Conservation (phyloP, 1,140 invertebrate species). For the Marisa cornuarietis region DNA sequence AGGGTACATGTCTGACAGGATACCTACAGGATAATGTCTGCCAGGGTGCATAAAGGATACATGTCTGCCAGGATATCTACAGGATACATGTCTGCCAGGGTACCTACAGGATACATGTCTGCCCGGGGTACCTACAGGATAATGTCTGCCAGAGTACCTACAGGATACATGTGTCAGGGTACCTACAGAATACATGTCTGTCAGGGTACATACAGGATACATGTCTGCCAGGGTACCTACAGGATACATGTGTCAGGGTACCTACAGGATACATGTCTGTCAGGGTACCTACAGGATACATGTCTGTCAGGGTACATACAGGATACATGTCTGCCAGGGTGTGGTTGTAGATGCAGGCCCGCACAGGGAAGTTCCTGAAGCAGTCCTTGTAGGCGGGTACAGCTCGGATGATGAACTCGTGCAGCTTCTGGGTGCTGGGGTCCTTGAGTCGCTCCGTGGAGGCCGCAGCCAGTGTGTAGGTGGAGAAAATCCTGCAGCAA, state of each 20-base stretch:
- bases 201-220: constrained; percentile 8
- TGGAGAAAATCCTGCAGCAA: constrained; percentile 3
- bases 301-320: background rate
- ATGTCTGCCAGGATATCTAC: too few species aligned
- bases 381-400: constrained; percentile 12
- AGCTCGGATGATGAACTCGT: constrained; percentile 7
- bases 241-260: too few species aligned
- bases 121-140: constrained; percentile 12
- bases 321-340: constrained; percentile 13
- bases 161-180: too few species aligned
- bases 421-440: constrained; percentile 14
- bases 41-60: background rate
- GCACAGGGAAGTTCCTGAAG: constrained; percentile 1
- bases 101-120: constrained; percentile 6
- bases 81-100: too few species aligned
- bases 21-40: too few species aligned
- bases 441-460: constrained; percentile 10
- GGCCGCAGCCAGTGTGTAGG: constrained; percentile 4
- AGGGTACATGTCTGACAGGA: too few species aligned
- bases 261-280: too few species aligned
- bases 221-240: too few species aligned
- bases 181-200: background rate
- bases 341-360: constrained; percentile 13
- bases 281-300: too few species aligned
- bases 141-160: too few species aligned